These are phyloP conservation scores for Netelia melanura DNA, from an alignment of 2,888 invertebrate genomes.

Conservation along the genomic window DNA sequence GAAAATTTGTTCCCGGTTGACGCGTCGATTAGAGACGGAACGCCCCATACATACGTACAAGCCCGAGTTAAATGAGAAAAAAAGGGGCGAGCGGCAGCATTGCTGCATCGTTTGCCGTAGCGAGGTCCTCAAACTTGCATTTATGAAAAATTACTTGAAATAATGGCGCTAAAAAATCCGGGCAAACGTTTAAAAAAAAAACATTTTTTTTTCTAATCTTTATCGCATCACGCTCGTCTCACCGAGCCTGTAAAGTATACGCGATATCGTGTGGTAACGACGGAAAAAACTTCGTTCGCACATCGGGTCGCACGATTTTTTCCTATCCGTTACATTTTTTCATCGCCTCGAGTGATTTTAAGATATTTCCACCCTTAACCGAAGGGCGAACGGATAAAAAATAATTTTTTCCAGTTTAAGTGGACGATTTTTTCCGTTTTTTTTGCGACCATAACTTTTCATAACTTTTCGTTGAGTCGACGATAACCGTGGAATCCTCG, in stretches of 20 bases:
- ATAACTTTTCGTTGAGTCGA: slow-evolving; percentile 24
- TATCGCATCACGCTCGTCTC: slow-evolving; percentile 50
- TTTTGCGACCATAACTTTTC: neutral
- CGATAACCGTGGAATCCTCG: slow-evolving; percentile 17
- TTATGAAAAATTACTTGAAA: slow-evolving; percentile 65
- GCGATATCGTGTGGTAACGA: slow-evolving; percentile 19
- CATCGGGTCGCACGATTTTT: slow-evolving; percentile 9
- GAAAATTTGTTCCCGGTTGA: too few relatives aligned
- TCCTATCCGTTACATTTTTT: slow-evolving; percentile 17
- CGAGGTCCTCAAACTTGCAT: slow-evolving; percentile 68
- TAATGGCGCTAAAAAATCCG: slow-evolving; percentile 51
- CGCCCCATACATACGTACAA: neutral
- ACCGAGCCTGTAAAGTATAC: slow-evolving; percentile 5
- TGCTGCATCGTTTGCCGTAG: slow-evolving; percentile 6
- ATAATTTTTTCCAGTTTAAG: neutral
- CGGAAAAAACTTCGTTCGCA: slow-evolving; percentile 4
- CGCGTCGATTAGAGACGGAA: too few relatives aligned
- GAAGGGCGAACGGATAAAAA: neutral
- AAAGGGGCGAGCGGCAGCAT: neutral
- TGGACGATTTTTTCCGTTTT: neutral
- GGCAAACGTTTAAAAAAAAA: slow-evolving; percentile 35
- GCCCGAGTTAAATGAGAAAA: neutral
- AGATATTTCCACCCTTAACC: slow-evolving; percentile 13
- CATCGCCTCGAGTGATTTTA: slow-evolving; percentile 16
- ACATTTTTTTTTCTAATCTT: slow-evolving; percentile 58